A percentile compares a stretch with the other conserved stretches of the same genome.
Evolutionary conservation across 2,113 vertebrate species (phyloP).

Genomic region (Aplodontia rufa): DNA sequence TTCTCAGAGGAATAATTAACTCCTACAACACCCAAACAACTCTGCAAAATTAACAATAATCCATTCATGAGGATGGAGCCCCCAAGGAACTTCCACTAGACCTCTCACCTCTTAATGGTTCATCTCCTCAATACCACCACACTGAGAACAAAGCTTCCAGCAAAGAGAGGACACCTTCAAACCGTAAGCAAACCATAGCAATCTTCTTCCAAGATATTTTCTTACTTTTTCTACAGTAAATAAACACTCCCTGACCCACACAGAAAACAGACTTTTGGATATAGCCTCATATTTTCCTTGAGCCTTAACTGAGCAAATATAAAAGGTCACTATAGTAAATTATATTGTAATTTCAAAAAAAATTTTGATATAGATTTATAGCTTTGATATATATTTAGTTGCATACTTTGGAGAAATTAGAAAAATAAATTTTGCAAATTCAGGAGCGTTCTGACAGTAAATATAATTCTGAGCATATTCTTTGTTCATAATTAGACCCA

Average conservation of each 20-base stretch:
- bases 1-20: neutral
- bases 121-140: neutral
- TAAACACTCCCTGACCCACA: neutral
- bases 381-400: neutral
- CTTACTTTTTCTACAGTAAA: neutral
- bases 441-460: neutral
- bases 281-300: neutral
- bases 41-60: neutral
- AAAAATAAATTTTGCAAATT: constrained; percentile 5
- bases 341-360: neutral
- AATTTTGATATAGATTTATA: neutral
- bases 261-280: neutral
- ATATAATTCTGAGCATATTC: neutral
- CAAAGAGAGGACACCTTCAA: neutral
- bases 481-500: neutral
- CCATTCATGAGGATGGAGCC: neutral
- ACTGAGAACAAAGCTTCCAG: neutral
- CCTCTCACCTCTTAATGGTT: neutral
- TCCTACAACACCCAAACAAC: neutral
- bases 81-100: neutral
- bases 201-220: neutral
- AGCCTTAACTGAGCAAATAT: neutral
- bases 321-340: neutral
- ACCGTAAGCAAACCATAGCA: neutral
- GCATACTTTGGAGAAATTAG: neutral